Base-by-base conservation (phyloP, 2,888 invertebrate genomes). In the Andrena praecox region DNA sequence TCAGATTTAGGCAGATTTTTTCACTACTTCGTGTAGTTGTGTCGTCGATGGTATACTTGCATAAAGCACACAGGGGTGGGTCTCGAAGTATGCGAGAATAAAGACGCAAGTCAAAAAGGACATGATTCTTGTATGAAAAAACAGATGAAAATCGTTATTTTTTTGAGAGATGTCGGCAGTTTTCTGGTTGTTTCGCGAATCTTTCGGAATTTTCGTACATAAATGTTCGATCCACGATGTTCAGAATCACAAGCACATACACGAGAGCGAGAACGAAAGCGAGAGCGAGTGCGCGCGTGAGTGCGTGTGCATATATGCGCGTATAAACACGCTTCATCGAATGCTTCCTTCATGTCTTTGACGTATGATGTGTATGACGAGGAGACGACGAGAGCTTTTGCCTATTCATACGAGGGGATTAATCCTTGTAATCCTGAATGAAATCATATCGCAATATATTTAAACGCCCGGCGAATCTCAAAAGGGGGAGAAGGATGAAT, bases 391-490 rank as follows among this genome's bases (percentile, higher is more conserved):
- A 16, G 68, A 72, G 68, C 68, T 76, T 71, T 76, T 69, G 52
- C 48, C 48, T 66, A 69, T 63, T 70, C 35, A 16, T 77, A 59
- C 42, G 52, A 24, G 52, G 56, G 35, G 59, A 20, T n/a, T 69
- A 59, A 79, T 59, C 35, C 63, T 66, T 56, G 60, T 16, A 66
- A 60, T 42, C 35, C 60, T 42, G 69, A 24, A 66, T 71, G 24
- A 72, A 71, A 31, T 62, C 54, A 48, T 78, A 72, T 63, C 50
- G 56, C 35, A 33, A 75, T 12, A 20, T 24, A 24, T 62, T 68
- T 48, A 48, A 62, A 72, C 67, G 33, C 50, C 48, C 50, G 66
- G 42, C 62, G 79, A 80, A 80, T 80, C 79, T 80, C 80, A 72
- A 35, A 31, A 67, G 69, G 50, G 54, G 16, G 31, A 35, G 42